A percentile compares a stretch with the other conserved stretches of the same genome.
phyloP scores from a whole-genome alignment of 2,888 invertebrate species.

The Pseudolycoriella hygida region DNA sequence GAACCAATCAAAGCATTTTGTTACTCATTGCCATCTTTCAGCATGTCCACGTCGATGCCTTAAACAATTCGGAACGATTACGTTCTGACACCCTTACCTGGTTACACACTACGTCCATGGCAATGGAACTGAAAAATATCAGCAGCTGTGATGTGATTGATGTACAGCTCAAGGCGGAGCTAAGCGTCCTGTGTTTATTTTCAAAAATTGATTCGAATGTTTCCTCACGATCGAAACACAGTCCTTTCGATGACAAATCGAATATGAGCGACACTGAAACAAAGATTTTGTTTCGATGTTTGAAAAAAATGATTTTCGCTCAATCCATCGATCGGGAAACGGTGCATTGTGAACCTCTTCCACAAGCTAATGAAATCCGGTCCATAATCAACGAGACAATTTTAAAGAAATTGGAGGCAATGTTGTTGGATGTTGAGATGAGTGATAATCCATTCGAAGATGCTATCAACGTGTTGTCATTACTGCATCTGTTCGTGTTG shows the following conservation, averaged over 20 bases:
- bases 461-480: background rate
- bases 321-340: background rate
- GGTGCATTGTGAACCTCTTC: background rate
- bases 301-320: background rate
- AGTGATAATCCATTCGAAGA: background rate
- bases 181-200: conserved; percentile 4
- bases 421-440: background rate
- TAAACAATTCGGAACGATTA: background rate
- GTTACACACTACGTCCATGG: conserved; percentile 1
- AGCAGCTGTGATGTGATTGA: background rate
- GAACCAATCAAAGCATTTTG: conserved; percentile 1
- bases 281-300: background rate
- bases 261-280: background rate
- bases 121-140: conserved; percentile 2
- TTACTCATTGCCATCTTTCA: background rate
- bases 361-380: conserved; percentile 1
- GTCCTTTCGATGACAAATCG: background rate
- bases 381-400: conserved; percentile 2
- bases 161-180: background rate
- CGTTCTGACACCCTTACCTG: conserved; percentile 1
- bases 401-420: background rate
- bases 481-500: background rate
- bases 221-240: background rate
- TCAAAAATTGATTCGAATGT: background rate
- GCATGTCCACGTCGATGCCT: background rate